A percentile compares a stretch with the other conserved stretches of the same genome.
Evolutionary conservation across 2,888 invertebrate genomes (phyloP).

Genomic region (Acanthosepion pharaonis): DNA sequence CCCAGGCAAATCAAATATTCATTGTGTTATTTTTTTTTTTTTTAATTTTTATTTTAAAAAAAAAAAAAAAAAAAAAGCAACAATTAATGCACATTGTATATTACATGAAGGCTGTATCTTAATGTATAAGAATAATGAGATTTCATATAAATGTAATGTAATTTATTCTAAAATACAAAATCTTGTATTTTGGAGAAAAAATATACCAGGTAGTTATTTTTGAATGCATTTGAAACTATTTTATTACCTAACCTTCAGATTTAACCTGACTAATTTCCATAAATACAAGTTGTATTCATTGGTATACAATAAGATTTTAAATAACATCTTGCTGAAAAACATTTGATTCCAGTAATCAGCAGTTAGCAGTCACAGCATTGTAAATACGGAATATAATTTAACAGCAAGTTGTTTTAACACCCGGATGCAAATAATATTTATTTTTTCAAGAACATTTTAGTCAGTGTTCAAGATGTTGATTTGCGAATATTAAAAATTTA

Average conservation of each 20-base stretch:
- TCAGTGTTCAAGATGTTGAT: background rate
- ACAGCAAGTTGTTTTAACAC: background rate
- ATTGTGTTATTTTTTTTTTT: background rate
- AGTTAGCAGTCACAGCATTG: too few species aligned
- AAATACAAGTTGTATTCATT: background rate
- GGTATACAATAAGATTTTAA: background rate
- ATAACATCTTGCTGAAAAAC: background rate
- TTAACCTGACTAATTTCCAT: background rate
- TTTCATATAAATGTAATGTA: too few species aligned
- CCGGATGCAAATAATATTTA: background rate
- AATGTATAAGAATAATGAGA: background rate
- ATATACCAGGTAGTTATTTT: background rate
- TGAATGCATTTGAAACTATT: background rate
- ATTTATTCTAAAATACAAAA: background rate
- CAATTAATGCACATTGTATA: slow-evolving; percentile 1
- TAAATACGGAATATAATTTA: background rate
- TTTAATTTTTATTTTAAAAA: too few species aligned
- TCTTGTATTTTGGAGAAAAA: background rate
- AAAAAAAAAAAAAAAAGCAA: background rate
- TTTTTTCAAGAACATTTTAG: slow-evolving; percentile 7
- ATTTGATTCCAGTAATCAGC: background rate
- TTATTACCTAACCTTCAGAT: background rate
- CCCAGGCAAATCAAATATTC: background rate
- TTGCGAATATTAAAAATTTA: background rate
- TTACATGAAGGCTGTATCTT: background rate